Evolutionary conservation across 2,113 vertebrate species (phyloP), one percentile per base, ranked within the genome.

Genomic region (Caranx ignobilis): DNA sequence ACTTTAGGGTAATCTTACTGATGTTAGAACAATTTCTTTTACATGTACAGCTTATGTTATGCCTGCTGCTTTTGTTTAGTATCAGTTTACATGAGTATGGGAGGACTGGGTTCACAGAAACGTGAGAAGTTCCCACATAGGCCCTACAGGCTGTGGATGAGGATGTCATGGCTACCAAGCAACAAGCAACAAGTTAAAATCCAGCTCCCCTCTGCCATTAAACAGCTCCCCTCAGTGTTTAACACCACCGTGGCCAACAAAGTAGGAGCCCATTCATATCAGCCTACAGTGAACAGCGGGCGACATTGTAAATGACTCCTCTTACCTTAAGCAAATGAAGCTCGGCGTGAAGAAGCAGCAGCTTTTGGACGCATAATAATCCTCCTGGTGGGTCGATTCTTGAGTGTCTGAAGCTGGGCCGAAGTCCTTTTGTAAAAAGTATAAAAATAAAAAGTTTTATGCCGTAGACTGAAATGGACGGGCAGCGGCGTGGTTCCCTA

Each of bases 261-360:
- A 57, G 54, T 12, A 13, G 1, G 9, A 15, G 31, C 11, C 13
- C 13, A 18, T 54, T 64, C 45, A 31, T 2, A 9, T 19, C 2
- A 56, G 35, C 18, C 0, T 18, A 8, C 21, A 35, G 60, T 55
- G 34, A 34, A 32, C 19, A 61, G 56, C 47, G 11, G 45, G 11
- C 41, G 35, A 21, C 54, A 6, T 26, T 3, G 50, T 50, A 55
- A 74, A 39, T 8, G 50, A 47, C 15, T 68, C 26, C 39, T 81
- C 92, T 89, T 92, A 93, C 92, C 92, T 91, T 64, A 39, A 59
- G 84, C 85, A 87, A 73, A 71, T 64, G 81, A n/a, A 67, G 83
- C 81, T 85, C 87, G 78, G 81, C 3, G 81, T 64, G 86, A 77
- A 88, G 61, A 62, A 70, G 81, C 19, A n/a, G 71, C 64, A 37